Evolutionary conservation across 2,113 vertebrate species (phyloP), one percentile per base, ranked within the genome.

Genomic region (Chionomys nivalis): DNA sequence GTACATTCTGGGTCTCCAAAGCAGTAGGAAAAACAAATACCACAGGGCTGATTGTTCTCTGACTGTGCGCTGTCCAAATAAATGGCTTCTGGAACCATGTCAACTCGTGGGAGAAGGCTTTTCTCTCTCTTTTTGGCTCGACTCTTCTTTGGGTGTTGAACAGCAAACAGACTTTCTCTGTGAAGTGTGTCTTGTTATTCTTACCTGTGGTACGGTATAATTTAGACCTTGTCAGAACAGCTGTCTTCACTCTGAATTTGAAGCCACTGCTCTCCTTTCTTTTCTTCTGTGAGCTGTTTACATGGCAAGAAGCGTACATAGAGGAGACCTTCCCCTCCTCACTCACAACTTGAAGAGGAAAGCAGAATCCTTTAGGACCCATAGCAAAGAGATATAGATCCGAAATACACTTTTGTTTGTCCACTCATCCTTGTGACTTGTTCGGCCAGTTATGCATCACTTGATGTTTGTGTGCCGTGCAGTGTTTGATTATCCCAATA

Each of bases 141-240:
- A 36, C 42, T 94, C 36, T 90, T 16, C 77, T 94, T 95, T 92
- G 19, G 14, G 68, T 96, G 87, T 77, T 90, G 79, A 93, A 86
- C 47, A 81, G 86, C n/a, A 93, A 92, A 96, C 31, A 90, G 88
- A 85, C 89, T 89, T 90, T 97, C 93, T 96, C 24, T 82, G 72
- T 93, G 97, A 96, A 91, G 8, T 87, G 31, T 92, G 83, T 96
- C 75, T 91, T 83, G 85, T 63, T 93, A n/a, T 94, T 95, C 95
- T 75, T 91, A 66, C 93, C 89, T 91, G 68, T 31, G 39, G 70
- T 1, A 0, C 36, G 90, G 89, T 96, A 44, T 93, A 91, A 96
- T 96, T 95, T 96, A 92, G 88, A 89, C 89, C 58, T 93, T 97
- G 82, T 96, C 92, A 93, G 95, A 96, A 95, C 89, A 97, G 86